Evolutionary conservation across 2,113 vertebrate genomes (phyloP).

Genomic region (Athene cunicularia): DNA sequence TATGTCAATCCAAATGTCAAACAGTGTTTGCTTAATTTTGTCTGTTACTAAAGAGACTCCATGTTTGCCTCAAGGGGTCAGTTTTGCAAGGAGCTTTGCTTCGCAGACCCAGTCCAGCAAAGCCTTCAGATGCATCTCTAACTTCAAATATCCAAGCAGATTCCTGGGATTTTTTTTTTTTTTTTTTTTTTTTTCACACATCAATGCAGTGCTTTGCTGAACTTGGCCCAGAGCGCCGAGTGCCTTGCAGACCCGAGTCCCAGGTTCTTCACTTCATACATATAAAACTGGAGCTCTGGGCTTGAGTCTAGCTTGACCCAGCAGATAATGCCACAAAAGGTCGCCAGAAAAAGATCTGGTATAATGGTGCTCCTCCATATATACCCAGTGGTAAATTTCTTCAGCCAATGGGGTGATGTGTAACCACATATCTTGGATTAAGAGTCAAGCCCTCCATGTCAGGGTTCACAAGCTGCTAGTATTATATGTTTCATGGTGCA

Average conservation of each 20-base stretch:
- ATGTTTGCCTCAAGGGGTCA: constrained; percentile 30
- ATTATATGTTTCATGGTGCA: constrained; percentile 47
- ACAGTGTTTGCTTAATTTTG: constrained; percentile 51
- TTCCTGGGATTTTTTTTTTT: neutral
- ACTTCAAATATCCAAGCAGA: neutral
- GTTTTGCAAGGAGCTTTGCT: neutral
- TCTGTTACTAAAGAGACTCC: constrained; percentile 21
- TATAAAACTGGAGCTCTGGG: neutral
- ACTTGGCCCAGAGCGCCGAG: neutral
- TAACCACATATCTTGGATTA: constrained; percentile 30
- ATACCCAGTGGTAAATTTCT: constrained; percentile 5
- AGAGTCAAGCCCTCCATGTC: neutral
- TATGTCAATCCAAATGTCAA: constrained; percentile 20
- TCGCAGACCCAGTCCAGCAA: neutral
- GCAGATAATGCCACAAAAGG: neutral
- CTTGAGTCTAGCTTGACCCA: neutral
- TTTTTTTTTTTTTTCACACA: neutral
- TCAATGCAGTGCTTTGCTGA: neutral
- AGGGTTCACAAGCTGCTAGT: constrained; percentile 43
- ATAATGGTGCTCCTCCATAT: constrained; percentile 25
- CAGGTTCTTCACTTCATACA: neutral
- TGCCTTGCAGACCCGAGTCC: neutral
- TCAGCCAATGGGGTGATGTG: constrained; percentile 13
- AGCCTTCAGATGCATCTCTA: neutral
- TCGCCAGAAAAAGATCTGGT: neutral